Base-by-base conservation (phyloP, 1,140 invertebrate species). In the Harlomillsia oculata region DNA sequence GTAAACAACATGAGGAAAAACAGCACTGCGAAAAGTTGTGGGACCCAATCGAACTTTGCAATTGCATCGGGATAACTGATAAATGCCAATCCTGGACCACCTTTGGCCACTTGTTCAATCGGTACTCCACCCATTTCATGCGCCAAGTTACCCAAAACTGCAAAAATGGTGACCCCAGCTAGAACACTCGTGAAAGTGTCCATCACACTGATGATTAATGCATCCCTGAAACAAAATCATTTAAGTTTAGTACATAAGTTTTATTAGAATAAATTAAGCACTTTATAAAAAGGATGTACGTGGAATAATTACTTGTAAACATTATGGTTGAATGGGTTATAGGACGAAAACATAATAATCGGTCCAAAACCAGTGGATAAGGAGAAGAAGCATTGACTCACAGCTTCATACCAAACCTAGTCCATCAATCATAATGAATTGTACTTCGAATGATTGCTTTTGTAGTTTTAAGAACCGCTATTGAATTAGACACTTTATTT, bases 1-100 rank as follows among this genome's bases (percentile, higher is more conserved):
- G 70, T 70, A 44, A 69, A 66, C 46, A 72, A 48, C 69, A 72
- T 72, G 14, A 78, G 44, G 66, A 78, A 78, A 68, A 78, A 78
- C 21, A 77, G 55, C 11, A 75, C 67, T 2, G 77, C 71, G 72
- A 77, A 78, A 8, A 90, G 63, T 74, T 87, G 85, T 1, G 86
- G 86, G 43, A 85, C 70, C 23, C 77, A 69, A 5, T 80, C 79
- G 62, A 91, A 86, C 69, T 89, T 87, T 5, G 85, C 78, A 39
- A 94, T 85, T 0, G 89, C 89, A 66, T 90, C 87, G 1, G 90
- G 89, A 71, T 94, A 93, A 0, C 87, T 87, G 23, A 92, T 78
- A 59, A n/a, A n/a, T n/a, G n/a, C n/a, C n/a, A n/a, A n/a, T n/a
- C n/a, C n/a, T n/a, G n/a, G 76, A 77, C 18, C 46, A 2, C 84